These are phyloP conservation scores for Aphrocallistes beatrix DNA, from an alignment of 37 sponge, comb jelly and placozoan species.

Conservation along the genomic window DNA sequence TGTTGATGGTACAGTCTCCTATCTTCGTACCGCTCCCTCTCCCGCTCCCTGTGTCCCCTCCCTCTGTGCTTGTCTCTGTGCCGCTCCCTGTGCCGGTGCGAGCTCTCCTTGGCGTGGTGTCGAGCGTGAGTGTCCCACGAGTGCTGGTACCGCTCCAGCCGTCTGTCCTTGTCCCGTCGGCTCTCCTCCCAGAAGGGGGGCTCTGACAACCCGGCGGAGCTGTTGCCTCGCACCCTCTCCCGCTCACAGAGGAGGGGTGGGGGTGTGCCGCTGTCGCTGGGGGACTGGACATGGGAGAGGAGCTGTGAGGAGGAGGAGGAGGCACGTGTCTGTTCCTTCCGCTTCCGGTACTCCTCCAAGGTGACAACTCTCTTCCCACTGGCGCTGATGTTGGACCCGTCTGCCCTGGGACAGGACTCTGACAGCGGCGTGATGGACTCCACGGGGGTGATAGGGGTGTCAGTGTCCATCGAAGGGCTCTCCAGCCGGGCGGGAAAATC, in stretches of 20 bases:
- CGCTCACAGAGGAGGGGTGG: not conserved
- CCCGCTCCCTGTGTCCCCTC: not conserved
- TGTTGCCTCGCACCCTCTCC: not conserved
- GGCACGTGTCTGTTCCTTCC: not conserved
- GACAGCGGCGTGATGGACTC: not conserved
- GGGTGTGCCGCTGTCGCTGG: too few species aligned
- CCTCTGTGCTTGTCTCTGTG: not conserved
- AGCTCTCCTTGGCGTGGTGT: not conserved
- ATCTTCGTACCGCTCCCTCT: not conserved
- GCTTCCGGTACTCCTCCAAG: not conserved
- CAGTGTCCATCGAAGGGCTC: not conserved
- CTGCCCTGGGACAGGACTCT: not conserved
- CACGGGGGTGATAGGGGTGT: not conserved
- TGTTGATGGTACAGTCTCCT: not conserved
- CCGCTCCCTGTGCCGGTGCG: not conserved
- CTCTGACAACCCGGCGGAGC: not conserved
- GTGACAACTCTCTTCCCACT: not conserved
- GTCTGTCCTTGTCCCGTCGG: not conserved
- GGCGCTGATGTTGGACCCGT: not conserved
- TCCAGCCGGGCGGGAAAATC: not conserved
- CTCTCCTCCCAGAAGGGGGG: constrained; percentile 4
- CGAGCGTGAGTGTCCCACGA: not conserved
- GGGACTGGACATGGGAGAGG: not conserved
- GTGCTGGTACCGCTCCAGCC: not conserved
- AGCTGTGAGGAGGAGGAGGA: not conserved